Percentiles rank a stretch among this genome's conserved stretches.
phyloP scores from a whole-genome alignment of 2,797 vertebrate genomes.

The Platyrinchus mystaceus region DNA sequence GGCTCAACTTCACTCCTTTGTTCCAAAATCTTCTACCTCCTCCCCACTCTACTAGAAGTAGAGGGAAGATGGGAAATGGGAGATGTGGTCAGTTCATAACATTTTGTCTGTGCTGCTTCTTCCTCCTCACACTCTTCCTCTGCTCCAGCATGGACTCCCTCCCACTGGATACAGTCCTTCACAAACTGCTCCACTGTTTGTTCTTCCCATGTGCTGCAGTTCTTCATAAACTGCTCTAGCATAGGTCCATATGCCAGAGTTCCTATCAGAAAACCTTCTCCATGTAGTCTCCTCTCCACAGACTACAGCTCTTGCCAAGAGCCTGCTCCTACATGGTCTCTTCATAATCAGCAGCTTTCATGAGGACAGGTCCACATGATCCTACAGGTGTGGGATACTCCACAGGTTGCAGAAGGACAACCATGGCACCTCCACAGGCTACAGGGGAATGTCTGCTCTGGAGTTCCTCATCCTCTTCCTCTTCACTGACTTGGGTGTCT shows the following conservation, averaged over 20 bases:
- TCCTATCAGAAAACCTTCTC: background rate
- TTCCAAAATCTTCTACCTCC: background rate
- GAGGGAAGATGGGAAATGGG: background rate
- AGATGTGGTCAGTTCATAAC: background rate
- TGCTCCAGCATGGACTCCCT: background rate
- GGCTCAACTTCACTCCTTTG: background rate
- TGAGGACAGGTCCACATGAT: background rate
- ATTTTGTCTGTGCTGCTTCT: background rate
- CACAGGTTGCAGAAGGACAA: background rate
- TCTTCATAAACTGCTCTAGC: background rate
- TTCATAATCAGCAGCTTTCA: background rate
- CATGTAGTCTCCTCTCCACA: accelerated
- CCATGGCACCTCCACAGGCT: background rate
- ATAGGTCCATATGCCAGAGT: background rate
- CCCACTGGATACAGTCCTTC: background rate
- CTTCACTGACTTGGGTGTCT: background rate
- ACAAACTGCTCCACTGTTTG: background rate
- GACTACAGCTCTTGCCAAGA: background rate
- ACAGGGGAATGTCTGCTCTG: background rate
- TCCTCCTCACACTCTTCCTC: background rate
- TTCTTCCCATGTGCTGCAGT: background rate
- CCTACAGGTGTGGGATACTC: background rate
- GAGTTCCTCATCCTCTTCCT: background rate
- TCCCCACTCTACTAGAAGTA: background rate
- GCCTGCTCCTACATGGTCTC: background rate